Evolutionary conservation across 2,113 vertebrate genomes (phyloP), one percentile per base, ranked within the genome.

Genomic region (Oriolus oriolus): DNA sequence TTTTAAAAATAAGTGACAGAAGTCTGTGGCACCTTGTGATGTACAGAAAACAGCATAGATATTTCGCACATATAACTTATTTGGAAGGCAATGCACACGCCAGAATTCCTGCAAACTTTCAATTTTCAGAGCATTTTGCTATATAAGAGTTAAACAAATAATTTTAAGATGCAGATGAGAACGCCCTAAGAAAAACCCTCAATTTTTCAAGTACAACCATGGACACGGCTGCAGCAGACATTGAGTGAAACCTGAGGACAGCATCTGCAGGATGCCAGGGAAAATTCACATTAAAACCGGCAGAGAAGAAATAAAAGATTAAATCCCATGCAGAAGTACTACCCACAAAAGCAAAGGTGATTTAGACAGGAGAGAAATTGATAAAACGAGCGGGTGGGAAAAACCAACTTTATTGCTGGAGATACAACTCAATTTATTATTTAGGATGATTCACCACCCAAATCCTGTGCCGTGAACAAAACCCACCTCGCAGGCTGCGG

Each of bases 21-120:
- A 64, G 18, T 12, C 37, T 35, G 45, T 15, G 31, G 74, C 23
- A 74, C 56, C 19, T 18, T 7, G 20, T 7, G 41, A 69, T 21
- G n/a, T 4, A 45, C 64, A 77, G 53, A 84, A 79, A 63, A 26
- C 11, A 71, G 23, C 59, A 35, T 42, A 78, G 21, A 28, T 6
- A 42, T 37, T 10, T 28, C 3, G n/a, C n/a, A 47, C 4, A 22
- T 4, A 17, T 7, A 24, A 0, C 1, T 3, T 14, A 28, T 11
- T 33, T n/a, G 22, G 20, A 69, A 76, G 19, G 47, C 16, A 87
- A 31, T 1, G 19, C 11, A 16, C 30, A 9, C 2, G 5, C 7
- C 28, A 63, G 24, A 71, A 35, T 3, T 42, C 54, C 41, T 60
- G 27, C 33, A 54, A 78, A 52, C 8, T 77, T 63, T 11, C 16